Percentiles rank a stretch among this genome's conserved stretches.
Conservation (phyloP, 1,140 invertebrate genomes). For the Anagrus nilaparvatae region DNA sequence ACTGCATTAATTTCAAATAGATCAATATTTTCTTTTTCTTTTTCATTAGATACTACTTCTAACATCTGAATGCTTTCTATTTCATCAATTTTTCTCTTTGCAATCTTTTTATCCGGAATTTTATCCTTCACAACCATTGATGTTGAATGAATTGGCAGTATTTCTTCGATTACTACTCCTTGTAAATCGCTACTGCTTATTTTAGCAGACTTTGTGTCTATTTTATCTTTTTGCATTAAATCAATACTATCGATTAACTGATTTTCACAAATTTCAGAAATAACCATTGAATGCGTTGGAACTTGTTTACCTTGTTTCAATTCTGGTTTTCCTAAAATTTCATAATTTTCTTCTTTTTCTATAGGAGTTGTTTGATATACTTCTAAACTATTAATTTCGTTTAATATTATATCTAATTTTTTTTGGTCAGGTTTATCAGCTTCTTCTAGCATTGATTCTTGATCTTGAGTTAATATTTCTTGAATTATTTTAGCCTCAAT, state of each 20-base stretch:
- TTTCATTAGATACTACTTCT: conserved; percentile 41
- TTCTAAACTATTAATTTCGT: conserved; percentile 40
- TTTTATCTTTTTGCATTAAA: conserved; percentile 32
- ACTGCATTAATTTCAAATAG: conserved; percentile 27
- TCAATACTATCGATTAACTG: conserved; percentile 41
- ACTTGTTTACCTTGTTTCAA: conserved; percentile 43
- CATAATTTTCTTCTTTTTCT: conserved; percentile 48
- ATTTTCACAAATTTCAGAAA: conserved; percentile 51
- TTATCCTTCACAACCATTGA: conserved; percentile 23
- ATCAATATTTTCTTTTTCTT: conserved; percentile 35
- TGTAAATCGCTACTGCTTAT: conserved; percentile 36
- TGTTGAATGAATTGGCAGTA: conserved; percentile 41
- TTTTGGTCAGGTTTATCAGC: conserved; percentile 28
- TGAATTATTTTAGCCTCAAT: conserved; percentile 49
- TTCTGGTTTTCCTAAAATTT: conserved; percentile 43
- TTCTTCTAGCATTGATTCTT: conserved; percentile 38
- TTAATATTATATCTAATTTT: conserved; percentile 33
- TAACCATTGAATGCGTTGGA: conserved; percentile 43
- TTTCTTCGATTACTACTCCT: conserved; percentile 46
- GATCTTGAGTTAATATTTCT: conserved; percentile 44
- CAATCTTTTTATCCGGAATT: conserved; percentile 36
- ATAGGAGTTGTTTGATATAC: conserved; percentile 42
- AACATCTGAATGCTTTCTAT: conserved; percentile 44
- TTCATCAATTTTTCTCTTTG: conserved; percentile 39
- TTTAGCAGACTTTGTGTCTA: conserved; percentile 37